Base-by-base conservation (phyloP, 2,888 invertebrate species). In the Lathronympha strigana region DNA sequence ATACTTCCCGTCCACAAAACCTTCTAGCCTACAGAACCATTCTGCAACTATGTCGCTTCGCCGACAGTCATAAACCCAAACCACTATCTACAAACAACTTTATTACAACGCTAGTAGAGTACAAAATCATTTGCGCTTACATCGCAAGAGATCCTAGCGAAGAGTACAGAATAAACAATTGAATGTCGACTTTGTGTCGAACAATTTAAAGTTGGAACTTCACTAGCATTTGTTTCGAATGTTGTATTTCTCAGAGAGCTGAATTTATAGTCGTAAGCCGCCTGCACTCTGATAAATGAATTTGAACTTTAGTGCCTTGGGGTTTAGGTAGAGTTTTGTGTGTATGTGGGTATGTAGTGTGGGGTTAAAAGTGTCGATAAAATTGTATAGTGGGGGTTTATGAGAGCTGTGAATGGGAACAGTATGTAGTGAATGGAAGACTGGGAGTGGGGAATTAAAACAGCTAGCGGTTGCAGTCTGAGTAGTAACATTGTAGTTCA, bases 301-400 rank as follows among this genome's bases (percentile, higher is more conserved):
- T 28, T 17, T 40, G 4, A 28, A 43, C 25, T 43, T 28, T 28
- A 55, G 11, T 6, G 0, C 0, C 28, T 8, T 6, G 0, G 0
- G 0, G 0, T 15, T 55, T 28, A 13, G 28, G 40, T 17, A n/a
- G 3, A 43, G 17, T 40, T 19, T 28, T 6, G 40, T 15, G 21
- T 54, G 15, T 0, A 13, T 51, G 13, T 11, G 38, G 23, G 13
- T 21, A 23, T 53, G 4, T 13, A 43, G 6, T 17, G 36, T 31
- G 25, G 55, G 13, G 43, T 43, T 17, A 55, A 28, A 38, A 55
- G 55, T 55, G 55, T 55, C 40, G 17, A 55, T 55, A 55, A 55
- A 55, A 55, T 43, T 13, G 28, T 28, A 38, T 15, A 17, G 55
- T 43, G 5, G 21, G 11, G 36, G 38, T 28, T 40, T 55, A 40